Conservation (phyloP, 1,140 invertebrate genomes). For the Batillaria attramentaria region DNA sequence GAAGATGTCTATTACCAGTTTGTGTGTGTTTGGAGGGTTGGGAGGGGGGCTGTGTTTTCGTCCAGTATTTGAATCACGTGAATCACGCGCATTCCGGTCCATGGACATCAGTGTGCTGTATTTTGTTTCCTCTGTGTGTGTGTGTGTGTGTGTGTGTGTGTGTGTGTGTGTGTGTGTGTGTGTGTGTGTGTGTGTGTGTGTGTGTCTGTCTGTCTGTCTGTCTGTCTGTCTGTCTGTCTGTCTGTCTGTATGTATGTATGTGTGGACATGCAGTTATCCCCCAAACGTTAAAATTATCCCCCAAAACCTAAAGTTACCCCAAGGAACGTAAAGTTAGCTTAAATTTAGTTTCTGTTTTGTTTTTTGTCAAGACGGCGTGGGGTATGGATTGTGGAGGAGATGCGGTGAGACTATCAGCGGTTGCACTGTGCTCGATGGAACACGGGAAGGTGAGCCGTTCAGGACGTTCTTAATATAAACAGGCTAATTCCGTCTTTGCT, state of each 20-base stretch:
- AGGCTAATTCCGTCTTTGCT: no score
- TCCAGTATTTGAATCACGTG: no score
- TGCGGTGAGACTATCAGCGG: not conserved
- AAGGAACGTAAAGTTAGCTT: not conserved
- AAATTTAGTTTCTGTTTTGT: not conserved
- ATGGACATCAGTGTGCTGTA: not conserved
- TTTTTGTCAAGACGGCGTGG: no score
- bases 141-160: not conserved
- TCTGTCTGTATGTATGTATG: not conserved
- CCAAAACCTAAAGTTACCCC: not conserved
- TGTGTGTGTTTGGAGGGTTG: not conserved
- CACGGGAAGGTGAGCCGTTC: no score
- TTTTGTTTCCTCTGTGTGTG: not conserved
- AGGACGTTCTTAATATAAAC: no score
- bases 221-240: not conserved
- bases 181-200: slow-evolving; percentile 16
- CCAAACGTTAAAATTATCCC: not conserved
- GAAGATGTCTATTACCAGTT: slow-evolving; percentile 57
- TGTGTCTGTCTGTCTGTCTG: not conserved
- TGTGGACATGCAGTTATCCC: no score
- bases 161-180: not conserved
- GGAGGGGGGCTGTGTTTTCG: not conserved
- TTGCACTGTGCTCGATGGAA: no score
- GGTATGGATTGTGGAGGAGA: not conserved
- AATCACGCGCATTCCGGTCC: no score